Evolutionary conservation across 2,888 invertebrate genomes (phyloP), one percentile per base, ranked within the genome.

Genomic region (Acanthosepion pharaonis): DNA sequence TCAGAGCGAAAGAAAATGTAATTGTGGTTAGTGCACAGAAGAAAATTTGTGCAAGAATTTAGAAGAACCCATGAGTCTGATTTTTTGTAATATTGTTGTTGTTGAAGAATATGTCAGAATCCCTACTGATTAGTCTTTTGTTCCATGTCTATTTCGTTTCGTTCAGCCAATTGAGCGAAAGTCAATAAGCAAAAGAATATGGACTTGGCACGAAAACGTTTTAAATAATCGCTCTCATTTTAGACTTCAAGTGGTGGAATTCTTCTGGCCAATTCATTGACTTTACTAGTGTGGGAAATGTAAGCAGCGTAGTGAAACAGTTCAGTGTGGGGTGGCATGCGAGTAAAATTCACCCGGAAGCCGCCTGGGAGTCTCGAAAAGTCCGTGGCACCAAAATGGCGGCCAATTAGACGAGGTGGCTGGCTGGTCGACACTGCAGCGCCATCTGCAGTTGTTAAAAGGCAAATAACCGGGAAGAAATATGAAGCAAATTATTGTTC

Each of bases 361-460:
- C 78, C 78, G 33, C 78, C 78, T 78, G 78, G 78, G 78, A 78
- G 78, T 78, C 78, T 78, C 78, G 78, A 78, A 78, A 78, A 33
- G 78, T 78, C 78, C 33, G 33, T 78, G 78, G 78, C 78, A 78
- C 78, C 78, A 78, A 78, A 78, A 33, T 78, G 78, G 78, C 78
- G 78, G n/a, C 78, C 78, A 78, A 78, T 78, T 78, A 78, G 78
- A 78, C 78, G 78, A 33, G n/a, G 78, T n/a, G 64, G n/a, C 78
- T 78, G 78, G 78, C n/a, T 78, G n/a, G 78, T 78, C 78, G n/a
- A 78, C 78, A 78, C 78, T n/a, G 78, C n/a, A 78, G 78, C 78
- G 78, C 78, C 78, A 78, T 78, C 78, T n/a, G n/a, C 78, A 78
- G 78, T 78, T 78, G 78, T 78, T 78, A 78, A 78, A 78, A 78